phyloP scores from a whole-genome alignment of 2,888 invertebrate genomes.

The Hanleya hanleyi region DNA sequence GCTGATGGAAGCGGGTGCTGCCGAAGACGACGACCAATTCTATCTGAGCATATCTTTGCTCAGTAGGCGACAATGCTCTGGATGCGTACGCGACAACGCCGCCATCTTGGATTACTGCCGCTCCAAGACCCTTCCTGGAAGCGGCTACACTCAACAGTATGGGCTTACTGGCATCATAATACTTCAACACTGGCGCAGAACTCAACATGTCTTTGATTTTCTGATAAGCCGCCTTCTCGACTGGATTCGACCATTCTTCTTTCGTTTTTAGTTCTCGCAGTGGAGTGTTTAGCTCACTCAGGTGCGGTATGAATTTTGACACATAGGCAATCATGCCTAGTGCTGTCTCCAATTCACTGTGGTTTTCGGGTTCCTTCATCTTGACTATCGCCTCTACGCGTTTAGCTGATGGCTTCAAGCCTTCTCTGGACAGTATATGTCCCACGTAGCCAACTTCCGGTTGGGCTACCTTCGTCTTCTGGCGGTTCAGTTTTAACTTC shows the following conservation, averaged over 20 bases:
- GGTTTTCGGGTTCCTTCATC: conserved; percentile 21
- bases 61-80: conserved; percentile 10
- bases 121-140: neutral
- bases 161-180: conserved; percentile 13
- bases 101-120: neutral
- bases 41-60: conserved; percentile 13
- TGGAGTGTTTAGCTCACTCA: conserved; percentile 25
- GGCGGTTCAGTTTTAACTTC: conserved; percentile 21
- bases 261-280: conserved; percentile 22
- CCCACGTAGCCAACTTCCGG: conserved; percentile 34
- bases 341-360: conserved; percentile 22
- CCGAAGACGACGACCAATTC: conserved; percentile 7
- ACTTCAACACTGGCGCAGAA: conserved; percentile 18
- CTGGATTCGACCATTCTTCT: conserved; percentile 12
- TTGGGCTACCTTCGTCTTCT: conserved; percentile 8
- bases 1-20: conserved; percentile 11
- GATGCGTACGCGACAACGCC: conserved; percentile 16
- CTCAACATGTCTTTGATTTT: conserved; percentile 13
- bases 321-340: conserved; percentile 25
- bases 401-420: conserved; percentile 24
- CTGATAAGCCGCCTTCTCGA: conserved; percentile 12
- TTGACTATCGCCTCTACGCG: conserved; percentile 10
- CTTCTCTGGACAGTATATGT: conserved; percentile 20
- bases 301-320: conserved; percentile 20
- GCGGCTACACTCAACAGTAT: neutral